Evolutionary conservation across 2,797 vertebrate species (phyloP).

Genomic region (Anguilla pacifica): DNA sequence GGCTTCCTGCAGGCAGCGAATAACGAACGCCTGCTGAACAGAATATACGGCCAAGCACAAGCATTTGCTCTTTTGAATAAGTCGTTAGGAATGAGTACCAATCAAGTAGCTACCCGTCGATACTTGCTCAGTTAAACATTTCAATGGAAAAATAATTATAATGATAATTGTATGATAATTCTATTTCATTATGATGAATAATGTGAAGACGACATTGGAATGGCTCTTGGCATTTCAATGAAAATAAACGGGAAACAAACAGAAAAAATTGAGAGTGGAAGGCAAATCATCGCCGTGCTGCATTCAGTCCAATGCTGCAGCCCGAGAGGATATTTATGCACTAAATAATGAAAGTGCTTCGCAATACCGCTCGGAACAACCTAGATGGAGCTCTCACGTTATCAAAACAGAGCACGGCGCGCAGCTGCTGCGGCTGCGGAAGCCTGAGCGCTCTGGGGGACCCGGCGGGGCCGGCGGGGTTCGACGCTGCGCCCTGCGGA

Average conservation of each 20-base stretch:
- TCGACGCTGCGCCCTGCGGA: not conserved
- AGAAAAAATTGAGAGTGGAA: not conserved
- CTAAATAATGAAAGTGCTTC: conserved; percentile 54
- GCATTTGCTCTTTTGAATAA: conserved; percentile 67
- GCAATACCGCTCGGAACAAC: conserved; percentile 75
- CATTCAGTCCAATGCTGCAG: not conserved
- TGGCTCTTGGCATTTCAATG: not conserved
- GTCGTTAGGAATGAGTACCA: conserved; percentile 62
- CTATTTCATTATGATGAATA: not conserved
- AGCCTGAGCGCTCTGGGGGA: not conserved
- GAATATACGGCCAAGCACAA: conserved; percentile 55
- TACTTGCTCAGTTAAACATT: conserved; percentile 71
- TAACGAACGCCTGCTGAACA: not conserved
- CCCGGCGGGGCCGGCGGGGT: not conserved
- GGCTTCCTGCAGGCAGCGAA: not conserved
- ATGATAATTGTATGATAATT: conserved; percentile 65
- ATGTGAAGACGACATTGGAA: not conserved
- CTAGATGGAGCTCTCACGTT: conserved; percentile 85
- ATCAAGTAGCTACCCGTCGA: conserved; percentile 73
- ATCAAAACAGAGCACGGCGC: conserved; percentile 73
- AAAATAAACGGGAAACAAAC: not conserved
- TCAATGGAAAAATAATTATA: conserved; percentile 68
- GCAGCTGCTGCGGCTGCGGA: conserved; percentile 58
- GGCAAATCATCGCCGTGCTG: not conserved
- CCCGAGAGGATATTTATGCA: conserved; percentile 44